These are phyloP conservation scores for Oedothorax gibbosus DNA, from an alignment of 1,140 invertebrate species.

Conservation along the genomic window DNA sequence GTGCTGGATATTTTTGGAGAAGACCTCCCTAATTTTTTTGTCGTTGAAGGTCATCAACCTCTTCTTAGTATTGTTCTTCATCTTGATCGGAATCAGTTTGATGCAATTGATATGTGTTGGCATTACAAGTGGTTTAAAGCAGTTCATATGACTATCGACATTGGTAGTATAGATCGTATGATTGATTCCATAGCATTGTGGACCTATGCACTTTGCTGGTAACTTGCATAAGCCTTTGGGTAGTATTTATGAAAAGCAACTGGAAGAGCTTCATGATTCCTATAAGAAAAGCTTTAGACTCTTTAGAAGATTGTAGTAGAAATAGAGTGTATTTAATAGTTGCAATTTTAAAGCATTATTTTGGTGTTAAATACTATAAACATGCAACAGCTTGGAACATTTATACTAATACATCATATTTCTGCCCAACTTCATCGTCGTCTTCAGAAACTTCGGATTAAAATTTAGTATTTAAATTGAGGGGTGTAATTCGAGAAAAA, in stretches of 20 bases:
- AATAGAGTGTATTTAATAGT: too few species aligned
- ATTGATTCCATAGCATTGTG: background rate
- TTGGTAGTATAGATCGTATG: background rate
- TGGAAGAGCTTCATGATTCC: background rate
- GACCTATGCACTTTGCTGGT: slow-evolving; percentile 13
- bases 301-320: too few species aligned
- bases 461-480: too few species aligned
- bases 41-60: background rate
- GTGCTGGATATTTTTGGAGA: background rate
- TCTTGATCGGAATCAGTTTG: background rate
- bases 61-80: background rate
- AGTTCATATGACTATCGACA: too few species aligned
- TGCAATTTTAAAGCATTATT: too few species aligned
- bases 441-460: too few species aligned
- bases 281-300: background rate
- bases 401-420: too few species aligned
- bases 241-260: background rate
- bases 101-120: background rate
- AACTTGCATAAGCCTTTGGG: background rate
- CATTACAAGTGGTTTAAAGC: background rate
- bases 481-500: too few species aligned
- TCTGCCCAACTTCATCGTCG: too few species aligned
- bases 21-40: background rate
- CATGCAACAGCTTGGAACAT: too few species aligned
- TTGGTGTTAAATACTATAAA: too few species aligned